A percentile compares a stretch with the other conserved stretches of the same genome.
These are phyloP conservation scores for Phoenicopterus ruber DNA, from an alignment of 2,113 vertebrate species.

Conservation along the genomic window DNA sequence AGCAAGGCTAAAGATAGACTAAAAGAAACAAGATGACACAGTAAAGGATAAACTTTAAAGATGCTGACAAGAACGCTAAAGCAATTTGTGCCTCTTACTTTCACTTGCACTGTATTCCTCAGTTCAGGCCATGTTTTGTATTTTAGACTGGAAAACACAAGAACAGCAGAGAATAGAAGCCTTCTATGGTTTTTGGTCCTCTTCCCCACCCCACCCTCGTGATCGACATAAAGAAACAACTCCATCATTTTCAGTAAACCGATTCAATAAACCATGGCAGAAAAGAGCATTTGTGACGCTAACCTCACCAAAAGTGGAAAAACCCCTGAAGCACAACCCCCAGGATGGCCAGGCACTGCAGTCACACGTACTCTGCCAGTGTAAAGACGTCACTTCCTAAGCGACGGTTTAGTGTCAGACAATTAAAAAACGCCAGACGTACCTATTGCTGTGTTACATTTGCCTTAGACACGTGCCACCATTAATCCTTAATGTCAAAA, in stretches of 20 bases:
- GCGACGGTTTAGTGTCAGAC: not conserved
- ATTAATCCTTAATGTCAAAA: not conserved
- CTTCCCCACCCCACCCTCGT: fast-evolving
- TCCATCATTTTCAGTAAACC: not conserved
- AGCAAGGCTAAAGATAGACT: not conserved
- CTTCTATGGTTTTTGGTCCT: not conserved
- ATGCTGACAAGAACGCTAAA: not conserved
- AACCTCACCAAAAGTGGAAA: not conserved
- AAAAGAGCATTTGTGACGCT: not conserved
- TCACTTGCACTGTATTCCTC: not conserved
- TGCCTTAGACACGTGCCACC: not conserved
- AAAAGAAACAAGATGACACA: not conserved
- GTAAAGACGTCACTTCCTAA: not conserved
- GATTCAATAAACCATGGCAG: not conserved
- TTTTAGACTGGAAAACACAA: not conserved
- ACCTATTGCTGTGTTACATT: not conserved
- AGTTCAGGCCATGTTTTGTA: not conserved
- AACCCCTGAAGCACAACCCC: fast-evolving
- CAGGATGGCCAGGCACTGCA: not conserved
- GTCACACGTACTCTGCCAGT: not conserved
- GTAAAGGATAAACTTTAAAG: not conserved
- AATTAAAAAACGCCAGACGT: not conserved
- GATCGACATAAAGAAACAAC: not conserved
- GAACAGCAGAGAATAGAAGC: not conserved
- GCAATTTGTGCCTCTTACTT: not conserved